A percentile compares a stretch with the other conserved stretches of the same genome.
Evolutionary conservation across 2,113 vertebrate species (phyloP).

Genomic region (Toxostoma redivivum): DNA sequence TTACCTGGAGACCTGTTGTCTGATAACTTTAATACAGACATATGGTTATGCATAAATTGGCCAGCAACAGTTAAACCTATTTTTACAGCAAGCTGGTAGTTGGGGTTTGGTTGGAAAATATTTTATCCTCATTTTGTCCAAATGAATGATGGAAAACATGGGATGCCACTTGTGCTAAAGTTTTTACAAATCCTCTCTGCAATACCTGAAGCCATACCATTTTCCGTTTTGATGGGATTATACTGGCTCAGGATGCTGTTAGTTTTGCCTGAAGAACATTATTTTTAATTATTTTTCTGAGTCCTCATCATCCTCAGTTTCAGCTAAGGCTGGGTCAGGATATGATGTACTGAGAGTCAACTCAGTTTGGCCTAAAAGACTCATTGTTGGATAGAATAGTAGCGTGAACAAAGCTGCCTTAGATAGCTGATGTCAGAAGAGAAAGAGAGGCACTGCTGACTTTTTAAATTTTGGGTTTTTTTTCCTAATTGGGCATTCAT

Average conservation of each 20-base stretch:
- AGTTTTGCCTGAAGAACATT: background rate
- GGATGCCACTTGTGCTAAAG: background rate
- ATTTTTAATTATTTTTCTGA: background rate
- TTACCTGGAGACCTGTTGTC: background rate
- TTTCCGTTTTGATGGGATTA: rapidly evolving
- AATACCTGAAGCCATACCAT: background rate
- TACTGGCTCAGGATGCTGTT: background rate
- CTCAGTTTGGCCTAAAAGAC: background rate
- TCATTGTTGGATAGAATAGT: rapidly evolving
- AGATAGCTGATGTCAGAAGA: background rate
- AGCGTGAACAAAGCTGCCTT: background rate
- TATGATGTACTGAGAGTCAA: background rate
- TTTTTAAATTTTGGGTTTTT: background rate
- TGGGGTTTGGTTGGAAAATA: background rate
- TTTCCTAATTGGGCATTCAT: background rate
- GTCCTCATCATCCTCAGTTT: background rate
- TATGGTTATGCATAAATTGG: background rate
- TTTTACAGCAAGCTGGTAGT: background rate
- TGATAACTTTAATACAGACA: background rate
- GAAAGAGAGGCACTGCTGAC: background rate
- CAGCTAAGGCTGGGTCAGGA: background rate
- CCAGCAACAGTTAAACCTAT: background rate
- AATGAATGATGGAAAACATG: rapidly evolving
- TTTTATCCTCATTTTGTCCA: background rate
- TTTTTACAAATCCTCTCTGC: background rate